Evolutionary conservation across 2,797 vertebrate genomes (phyloP).

Genomic region (Florisuga fusca): DNA sequence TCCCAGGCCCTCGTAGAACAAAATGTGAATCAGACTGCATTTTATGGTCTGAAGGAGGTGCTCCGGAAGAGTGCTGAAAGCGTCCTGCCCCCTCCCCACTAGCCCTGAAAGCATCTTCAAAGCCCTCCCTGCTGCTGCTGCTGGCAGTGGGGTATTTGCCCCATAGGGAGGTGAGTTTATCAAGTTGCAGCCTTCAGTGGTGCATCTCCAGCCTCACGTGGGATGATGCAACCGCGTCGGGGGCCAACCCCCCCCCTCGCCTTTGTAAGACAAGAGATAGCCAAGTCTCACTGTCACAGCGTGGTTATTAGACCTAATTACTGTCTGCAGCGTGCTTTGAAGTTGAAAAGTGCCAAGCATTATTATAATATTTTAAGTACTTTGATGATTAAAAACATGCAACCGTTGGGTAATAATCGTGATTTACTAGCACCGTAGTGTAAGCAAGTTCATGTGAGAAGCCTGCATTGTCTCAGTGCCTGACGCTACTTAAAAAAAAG

Average conservation of each 20-base stretch:
- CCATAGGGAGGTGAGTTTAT: background rate
- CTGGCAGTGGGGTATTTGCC: background rate
- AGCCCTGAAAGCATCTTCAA: background rate
- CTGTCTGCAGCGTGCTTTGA: slow-evolving; percentile 16
- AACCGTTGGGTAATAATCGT: slow-evolving; percentile 16
- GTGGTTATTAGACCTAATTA: slow-evolving; percentile 48
- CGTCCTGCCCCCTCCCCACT: background rate
- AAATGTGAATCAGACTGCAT: background rate
- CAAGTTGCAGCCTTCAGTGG: background rate
- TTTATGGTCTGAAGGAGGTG: background rate
- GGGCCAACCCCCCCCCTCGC: background rate
- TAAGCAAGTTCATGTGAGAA: slow-evolving; percentile 54
- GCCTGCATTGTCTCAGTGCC: slow-evolving; percentile 12
- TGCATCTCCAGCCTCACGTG: background rate
- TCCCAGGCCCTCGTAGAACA: background rate
- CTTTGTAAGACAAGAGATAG: slow-evolving; percentile 5
- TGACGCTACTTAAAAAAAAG: slow-evolving; percentile 12
- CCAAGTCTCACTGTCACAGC: slow-evolving; percentile 43
- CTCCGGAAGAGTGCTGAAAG: background rate
- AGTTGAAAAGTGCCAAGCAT: slow-evolving; percentile 36
- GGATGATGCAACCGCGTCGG: background rate
- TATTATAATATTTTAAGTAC: slow-evolving; percentile 59
- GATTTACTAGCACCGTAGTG: background rate
- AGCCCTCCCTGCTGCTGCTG: background rate
- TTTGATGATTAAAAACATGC: slow-evolving; percentile 48